Percentiles rank a stretch among this genome's conserved stretches.
Conservation (phyloP, 2,797 vertebrate species). For the Semotilus atromaculatus region DNA sequence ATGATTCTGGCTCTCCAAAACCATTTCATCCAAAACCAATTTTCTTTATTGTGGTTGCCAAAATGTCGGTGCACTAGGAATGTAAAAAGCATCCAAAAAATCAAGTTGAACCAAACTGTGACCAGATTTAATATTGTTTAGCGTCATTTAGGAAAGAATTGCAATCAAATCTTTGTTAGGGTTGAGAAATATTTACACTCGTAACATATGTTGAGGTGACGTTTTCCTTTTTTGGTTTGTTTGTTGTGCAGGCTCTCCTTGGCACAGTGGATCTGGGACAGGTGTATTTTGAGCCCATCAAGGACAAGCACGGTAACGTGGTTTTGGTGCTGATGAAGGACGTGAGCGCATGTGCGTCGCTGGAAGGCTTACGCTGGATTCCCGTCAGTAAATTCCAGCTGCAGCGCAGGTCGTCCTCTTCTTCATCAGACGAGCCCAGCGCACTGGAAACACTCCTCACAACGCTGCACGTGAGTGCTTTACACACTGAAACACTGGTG, state of each 20-base stretch:
- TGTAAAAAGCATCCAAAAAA: background rate
- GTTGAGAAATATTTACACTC: background rate
- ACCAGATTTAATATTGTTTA: background rate
- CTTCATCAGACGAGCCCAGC: slow-evolving; percentile 85
- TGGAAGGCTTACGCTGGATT: slow-evolving; percentile 86
- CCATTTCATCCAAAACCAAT: background rate
- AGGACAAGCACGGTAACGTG: slow-evolving; percentile 90
- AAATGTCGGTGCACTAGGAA: background rate
- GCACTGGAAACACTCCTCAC: slow-evolving; percentile 88
- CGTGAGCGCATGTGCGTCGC: slow-evolving; percentile 79
- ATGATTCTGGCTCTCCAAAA: background rate
- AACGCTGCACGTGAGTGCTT: slow-evolving; percentile 83
- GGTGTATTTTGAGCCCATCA: slow-evolving; percentile 89
- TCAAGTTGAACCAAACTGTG: background rate
- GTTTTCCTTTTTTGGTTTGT: background rate
- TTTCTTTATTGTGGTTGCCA: background rate
- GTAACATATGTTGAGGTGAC: background rate
- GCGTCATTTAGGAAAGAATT: background rate
- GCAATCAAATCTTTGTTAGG: background rate
- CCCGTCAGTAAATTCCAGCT: slow-evolving; percentile 87
- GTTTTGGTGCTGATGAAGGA: slow-evolving; percentile 89
- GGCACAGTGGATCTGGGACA: slow-evolving; percentile 90
- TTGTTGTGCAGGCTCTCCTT: slow-evolving; percentile 79
- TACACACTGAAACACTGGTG: background rate
- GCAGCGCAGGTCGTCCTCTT: slow-evolving; percentile 87